Evolutionary conservation across 2,113 vertebrate species (phyloP), one percentile per base, ranked within the genome.

Genomic region (Leptobrachium ailaonicum): DNA sequence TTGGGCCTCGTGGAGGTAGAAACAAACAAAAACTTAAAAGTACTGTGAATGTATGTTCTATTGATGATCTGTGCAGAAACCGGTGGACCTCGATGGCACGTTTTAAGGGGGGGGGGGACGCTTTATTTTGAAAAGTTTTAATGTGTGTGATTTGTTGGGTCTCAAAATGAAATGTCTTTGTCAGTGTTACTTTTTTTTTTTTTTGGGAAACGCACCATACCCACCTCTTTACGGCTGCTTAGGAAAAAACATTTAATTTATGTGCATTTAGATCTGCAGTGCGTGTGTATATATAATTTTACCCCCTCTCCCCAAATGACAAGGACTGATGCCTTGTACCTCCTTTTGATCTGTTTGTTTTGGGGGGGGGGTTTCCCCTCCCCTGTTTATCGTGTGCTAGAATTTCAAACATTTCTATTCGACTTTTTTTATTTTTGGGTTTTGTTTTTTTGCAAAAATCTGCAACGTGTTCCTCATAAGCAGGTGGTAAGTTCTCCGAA

Each of bases 91-190:
- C 66, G 41, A 64, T 54, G 77, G 69, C 44, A 68, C 75, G 41
- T 56, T 68, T 54, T 43, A 71, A 11, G 10, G 12, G n/a, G 32
- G 20, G n/a, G n/a, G 32, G 20, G n/a, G 45, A 43, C 20, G 63
- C 7, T 66, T 76, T 66, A 47, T 75, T 75, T 75, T 75, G 14
- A 8, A 44, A 45, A 14, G 45, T 11, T 41, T 77, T 14, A 9
- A 42, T 63, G n/a, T 78, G 14, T 77, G 75, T 77, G 45, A 58
- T 60, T 63, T 77, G 74, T 32, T 44, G 9, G 66, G 56, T 6
- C 11, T 43, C 41, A 68, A 20, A 41, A 32, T 32, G 20, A 40
- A 41, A 3, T 2, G 2, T 68, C 13, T 72, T 44, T 41, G 66
- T 70, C 62, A 60, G 67, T 71, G 66, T 78, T 78, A 54, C 11